phyloP scores from a whole-genome alignment of 1,140 invertebrate species.

The Formica selysi region DNA sequence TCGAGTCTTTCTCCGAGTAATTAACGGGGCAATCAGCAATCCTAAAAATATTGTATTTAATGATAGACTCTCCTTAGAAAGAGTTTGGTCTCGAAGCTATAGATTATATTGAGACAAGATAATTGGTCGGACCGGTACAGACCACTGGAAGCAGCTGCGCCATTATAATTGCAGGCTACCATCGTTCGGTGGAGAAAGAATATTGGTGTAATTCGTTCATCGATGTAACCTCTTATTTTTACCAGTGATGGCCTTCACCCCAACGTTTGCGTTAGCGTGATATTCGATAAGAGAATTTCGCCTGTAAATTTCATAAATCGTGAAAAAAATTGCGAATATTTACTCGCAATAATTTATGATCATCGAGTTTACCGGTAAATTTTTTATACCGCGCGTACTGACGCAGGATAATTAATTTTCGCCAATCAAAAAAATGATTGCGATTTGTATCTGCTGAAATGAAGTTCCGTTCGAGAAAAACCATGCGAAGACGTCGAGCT shows the following conservation, averaged over 20 bases:
- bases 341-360: conserved; percentile 13
- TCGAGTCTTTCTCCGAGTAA: conserved; percentile 64
- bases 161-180: conserved; percentile 79
- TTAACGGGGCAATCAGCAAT: conserved; percentile 75
- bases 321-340: not conserved
- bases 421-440: not conserved
- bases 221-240: conserved; percentile 60
- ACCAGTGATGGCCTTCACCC: conserved; percentile 35
- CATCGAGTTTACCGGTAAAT: not conserved
- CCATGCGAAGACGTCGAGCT: conserved; percentile 36
- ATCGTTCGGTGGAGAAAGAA: conserved; percentile 64
- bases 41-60: conserved; percentile 80
- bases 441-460: conserved; percentile 47
- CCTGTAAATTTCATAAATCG: not conserved
- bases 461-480: conserved; percentile 51
- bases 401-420: conserved; percentile 13
- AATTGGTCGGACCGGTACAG: conserved; percentile 73
- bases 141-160: conserved; percentile 75
- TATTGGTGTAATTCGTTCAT: conserved; percentile 70
- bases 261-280: conserved; percentile 28
- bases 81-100: conserved; percentile 69
- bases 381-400: not conserved
- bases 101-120: conserved; percentile 79
- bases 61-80: conserved; percentile 74
- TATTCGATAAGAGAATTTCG: conserved; percentile 7